Evolutionary conservation across 2,888 invertebrate genomes (phyloP).

Genomic region (Trimorus sp.): DNA sequence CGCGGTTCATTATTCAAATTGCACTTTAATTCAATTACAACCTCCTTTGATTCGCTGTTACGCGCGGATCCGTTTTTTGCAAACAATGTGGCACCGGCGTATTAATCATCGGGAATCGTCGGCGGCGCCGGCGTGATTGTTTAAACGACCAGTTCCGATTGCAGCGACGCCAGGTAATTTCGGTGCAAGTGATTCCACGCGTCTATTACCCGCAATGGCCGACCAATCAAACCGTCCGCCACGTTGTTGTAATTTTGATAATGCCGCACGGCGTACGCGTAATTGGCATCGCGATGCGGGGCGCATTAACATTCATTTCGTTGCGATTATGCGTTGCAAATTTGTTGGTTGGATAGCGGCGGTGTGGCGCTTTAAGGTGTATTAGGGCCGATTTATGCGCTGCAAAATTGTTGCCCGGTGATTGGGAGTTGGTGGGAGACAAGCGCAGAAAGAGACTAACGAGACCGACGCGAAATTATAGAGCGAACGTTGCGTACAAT

Average conservation of each 20-base stretch:
- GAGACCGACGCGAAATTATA: too few species aligned
- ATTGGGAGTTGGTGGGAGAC: too few species aligned
- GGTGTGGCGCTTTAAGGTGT: too few species aligned
- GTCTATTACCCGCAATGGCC: neutral
- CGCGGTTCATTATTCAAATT: constrained; percentile 56
- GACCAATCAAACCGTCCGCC: constrained; percentile 11
- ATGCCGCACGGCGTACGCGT: neutral
- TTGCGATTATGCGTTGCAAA: neutral
- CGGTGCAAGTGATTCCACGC: constrained; percentile 24
- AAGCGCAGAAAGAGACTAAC: too few species aligned
- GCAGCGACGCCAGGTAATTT: constrained; percentile 27
- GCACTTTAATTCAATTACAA: constrained; percentile 60
- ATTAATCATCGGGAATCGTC: constrained; percentile 39
- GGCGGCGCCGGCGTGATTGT: constrained; percentile 23
- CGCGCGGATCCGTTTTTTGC: constrained; percentile 13
- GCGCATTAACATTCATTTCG: constrained; percentile 1
- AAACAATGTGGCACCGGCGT: constrained; percentile 16
- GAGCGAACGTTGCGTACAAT: too few species aligned
- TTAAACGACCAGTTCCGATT: constrained; percentile 16
- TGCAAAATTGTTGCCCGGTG: too few species aligned
- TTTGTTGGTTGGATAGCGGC: neutral
- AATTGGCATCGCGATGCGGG: neutral
- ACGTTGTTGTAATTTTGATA: constrained; percentile 40
- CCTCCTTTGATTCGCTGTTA: constrained; percentile 40
- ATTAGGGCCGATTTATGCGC: too few species aligned